A percentile compares a stretch with the other conserved stretches of the same genome.
Conservation (phyloP, 2,797 vertebrate genomes). For the Siniperca obscura region DNA sequence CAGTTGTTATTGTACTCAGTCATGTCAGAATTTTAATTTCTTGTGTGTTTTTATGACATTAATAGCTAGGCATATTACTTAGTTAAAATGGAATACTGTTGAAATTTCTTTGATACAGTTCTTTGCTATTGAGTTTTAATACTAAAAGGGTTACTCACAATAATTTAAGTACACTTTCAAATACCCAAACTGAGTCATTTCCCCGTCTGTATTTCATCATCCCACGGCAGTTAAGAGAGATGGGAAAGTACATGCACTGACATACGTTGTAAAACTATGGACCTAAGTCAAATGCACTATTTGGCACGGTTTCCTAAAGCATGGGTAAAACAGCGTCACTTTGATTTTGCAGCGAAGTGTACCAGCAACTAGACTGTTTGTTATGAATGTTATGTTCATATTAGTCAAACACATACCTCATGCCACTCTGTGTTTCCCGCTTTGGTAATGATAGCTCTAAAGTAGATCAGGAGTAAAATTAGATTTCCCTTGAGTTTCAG, state of each 20-base stretch:
- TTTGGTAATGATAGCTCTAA: slow-evolving; percentile 15
- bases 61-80: not conserved
- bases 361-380: not conserved
- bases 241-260: not conserved
- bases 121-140: not conserved
- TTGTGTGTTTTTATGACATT: not conserved
- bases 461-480: slow-evolving; percentile 67
- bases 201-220: not conserved
- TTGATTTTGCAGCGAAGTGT: not conserved
- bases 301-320: not conserved
- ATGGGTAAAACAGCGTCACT: not conserved
- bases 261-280: not conserved
- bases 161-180: not conserved
- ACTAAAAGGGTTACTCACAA: not conserved
- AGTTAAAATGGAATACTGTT: not conserved
- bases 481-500: slow-evolving; percentile 57
- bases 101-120: not conserved
- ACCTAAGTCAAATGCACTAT: not conserved
- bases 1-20: no score
- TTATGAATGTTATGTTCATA: not conserved
- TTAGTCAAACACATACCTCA: not conserved
- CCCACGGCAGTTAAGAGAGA: not conserved
- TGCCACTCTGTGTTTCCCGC: slow-evolving; percentile 10
- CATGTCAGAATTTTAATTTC: not conserved
- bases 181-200: not conserved